phyloP scores from a whole-genome alignment of 2,113 vertebrate genomes.

The Chrysochloris asiatica region DNA sequence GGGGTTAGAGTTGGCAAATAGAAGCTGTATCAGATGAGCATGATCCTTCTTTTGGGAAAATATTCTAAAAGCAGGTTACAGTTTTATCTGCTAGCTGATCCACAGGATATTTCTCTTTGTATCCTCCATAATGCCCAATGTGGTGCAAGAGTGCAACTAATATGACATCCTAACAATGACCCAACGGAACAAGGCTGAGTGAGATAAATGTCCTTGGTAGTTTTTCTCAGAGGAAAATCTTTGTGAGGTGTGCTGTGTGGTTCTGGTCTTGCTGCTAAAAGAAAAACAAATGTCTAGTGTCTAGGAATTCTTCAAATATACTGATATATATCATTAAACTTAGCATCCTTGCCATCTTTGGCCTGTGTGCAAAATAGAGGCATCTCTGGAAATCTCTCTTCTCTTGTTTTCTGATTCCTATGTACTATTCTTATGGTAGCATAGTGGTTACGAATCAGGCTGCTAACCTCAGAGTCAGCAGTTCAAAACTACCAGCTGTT shows the following conservation, averaged over 20 bases:
- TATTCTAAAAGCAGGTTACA: background rate
- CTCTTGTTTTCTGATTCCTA: too few relatives aligned
- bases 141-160: background rate
- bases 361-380: too few relatives aligned
- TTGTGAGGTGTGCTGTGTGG: background rate
- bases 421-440: too few relatives aligned
- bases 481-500: too few relatives aligned
- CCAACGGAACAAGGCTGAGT: background rate
- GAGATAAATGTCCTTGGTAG: background rate
- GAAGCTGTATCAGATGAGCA: background rate
- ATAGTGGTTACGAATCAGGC: too few relatives aligned
- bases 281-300: background rate
- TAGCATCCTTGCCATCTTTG: too few relatives aligned
- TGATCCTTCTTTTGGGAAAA: background rate
- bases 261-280: conserved; percentile 19
- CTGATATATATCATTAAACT: background rate
- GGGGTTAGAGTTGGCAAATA: background rate
- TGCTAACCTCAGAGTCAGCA: too few relatives aligned
- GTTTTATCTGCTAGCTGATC: background rate
- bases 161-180: background rate
- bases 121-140: background rate
- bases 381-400: too few relatives aligned
- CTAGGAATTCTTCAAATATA: background rate
- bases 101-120: background rate
- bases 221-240: background rate